Evolutionary conservation across 2,888 invertebrate species (phyloP).

Genomic region (Nudaria mundana): DNA sequence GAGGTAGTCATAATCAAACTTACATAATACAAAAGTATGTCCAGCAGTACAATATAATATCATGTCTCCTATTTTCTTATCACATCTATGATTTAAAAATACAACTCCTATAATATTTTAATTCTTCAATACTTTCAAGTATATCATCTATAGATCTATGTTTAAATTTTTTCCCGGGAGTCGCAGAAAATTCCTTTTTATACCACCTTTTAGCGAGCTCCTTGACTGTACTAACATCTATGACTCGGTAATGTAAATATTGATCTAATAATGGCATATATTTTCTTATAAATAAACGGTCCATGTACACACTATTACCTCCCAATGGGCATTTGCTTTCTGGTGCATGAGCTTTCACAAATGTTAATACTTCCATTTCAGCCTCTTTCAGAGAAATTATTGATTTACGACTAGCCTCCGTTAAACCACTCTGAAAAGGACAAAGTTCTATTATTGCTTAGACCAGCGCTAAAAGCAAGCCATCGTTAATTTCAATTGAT

Average conservation of each 20-base stretch:
- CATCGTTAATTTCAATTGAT: too few species aligned
- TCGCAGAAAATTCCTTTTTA: conserved; percentile 75
- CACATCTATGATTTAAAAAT: conserved; percentile 78
- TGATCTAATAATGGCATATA: conserved; percentile 90
- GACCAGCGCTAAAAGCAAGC: not conserved
- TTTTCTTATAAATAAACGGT: conserved; percentile 89
- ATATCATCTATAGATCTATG: conserved; percentile 93
- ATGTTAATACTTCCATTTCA: conserved; percentile 86
- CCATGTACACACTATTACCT: conserved; percentile 94
- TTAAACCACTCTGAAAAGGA: conserved; percentile 88
- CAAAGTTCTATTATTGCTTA: not conserved
- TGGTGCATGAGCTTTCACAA: conserved; percentile 82
- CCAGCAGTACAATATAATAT: too few species aligned
- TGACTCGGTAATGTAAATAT: conserved; percentile 94
- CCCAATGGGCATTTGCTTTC: conserved; percentile 87
- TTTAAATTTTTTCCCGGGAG: conserved; percentile 82
- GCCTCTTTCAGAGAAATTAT: conserved; percentile 83
- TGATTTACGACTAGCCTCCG: conserved; percentile 86
- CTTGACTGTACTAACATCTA: conserved; percentile 96
- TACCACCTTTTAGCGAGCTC: conserved; percentile 92
- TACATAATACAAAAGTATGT: too few species aligned
- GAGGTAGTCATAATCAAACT: too few species aligned
- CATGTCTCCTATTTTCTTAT: too few species aligned
- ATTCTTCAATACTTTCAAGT: conserved; percentile 90
- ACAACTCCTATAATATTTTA: conserved; percentile 87